These are phyloP conservation scores for Gasterosteus aculeatus DNA, from an alignment of 2,113 vertebrate species.

Conservation along the genomic window DNA sequence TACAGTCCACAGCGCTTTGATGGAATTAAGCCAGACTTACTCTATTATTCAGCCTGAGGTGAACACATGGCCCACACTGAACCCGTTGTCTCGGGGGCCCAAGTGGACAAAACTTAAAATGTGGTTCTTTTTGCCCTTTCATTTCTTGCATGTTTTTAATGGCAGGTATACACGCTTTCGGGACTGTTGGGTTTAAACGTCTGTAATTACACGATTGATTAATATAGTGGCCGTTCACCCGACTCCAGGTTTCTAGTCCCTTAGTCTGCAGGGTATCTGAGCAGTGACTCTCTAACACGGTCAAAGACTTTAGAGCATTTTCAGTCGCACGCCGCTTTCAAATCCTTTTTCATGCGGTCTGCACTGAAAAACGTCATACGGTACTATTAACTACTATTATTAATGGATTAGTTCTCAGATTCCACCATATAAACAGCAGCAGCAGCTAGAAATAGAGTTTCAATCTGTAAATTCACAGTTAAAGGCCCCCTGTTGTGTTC, in stretches of 20 bases:
- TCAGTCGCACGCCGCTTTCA: background rate
- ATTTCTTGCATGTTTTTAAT: conserved; percentile 26
- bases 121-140: background rate
- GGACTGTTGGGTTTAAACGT: background rate
- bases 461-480: background rate
- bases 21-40: conserved; percentile 77
- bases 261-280: too few relatives aligned
- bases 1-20: conserved; percentile 77
- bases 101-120: background rate
- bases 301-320: background rate
- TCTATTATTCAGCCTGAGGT: conserved; percentile 60
- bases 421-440: background rate
- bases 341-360: background rate
- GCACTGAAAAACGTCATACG: too few relatives aligned
- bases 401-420: background rate
- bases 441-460: background rate
- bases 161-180: conserved; percentile 22
- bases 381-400: too few relatives aligned
- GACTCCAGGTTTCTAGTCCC: too few relatives aligned
- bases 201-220: background rate
- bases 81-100: conserved; percentile 14
- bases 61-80: conserved; percentile 48
- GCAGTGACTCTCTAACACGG: background rate
- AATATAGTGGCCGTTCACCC: background rate
- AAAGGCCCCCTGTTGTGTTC: background rate